Evolutionary conservation across 2,113 vertebrate genomes (phyloP).

Genomic region (Cebus imitator): DNA sequence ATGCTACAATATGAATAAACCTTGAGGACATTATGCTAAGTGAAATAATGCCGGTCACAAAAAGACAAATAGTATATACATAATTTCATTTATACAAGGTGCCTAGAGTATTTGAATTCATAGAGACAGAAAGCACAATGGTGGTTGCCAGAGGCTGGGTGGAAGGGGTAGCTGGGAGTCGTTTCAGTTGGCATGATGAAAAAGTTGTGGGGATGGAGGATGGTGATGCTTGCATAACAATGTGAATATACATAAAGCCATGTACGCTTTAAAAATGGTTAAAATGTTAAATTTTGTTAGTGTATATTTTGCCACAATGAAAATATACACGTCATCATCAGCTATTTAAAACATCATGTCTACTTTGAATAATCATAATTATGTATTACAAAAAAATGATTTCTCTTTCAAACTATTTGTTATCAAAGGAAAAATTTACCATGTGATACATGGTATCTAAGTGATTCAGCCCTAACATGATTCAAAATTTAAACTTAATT

Average conservation of each 20-base stretch:
- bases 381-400: neutral
- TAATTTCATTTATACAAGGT: neutral
- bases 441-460: neutral
- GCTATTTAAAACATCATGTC: neutral
- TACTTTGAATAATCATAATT: constrained; percentile 4
- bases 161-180: neutral
- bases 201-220: neutral
- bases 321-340: neutral
- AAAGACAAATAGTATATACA: neutral
- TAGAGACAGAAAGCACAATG: neutral
- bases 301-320: neutral
- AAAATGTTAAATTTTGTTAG: neutral
- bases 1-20: neutral
- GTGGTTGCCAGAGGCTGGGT: neutral
- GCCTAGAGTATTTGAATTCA: neutral
- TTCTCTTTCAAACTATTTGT: neutral
- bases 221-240: neutral
- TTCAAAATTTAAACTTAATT: constrained; percentile 11
- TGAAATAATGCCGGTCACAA: neutral
- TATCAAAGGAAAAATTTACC: neutral
- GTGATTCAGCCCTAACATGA: neutral
- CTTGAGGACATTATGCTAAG: neutral
- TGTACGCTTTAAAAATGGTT: neutral
- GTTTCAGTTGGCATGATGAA: neutral
- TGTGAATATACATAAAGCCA: neutral